Evolutionary conservation across 2,113 vertebrate genomes (phyloP).

Genomic region (Carassius gibelio): DNA sequence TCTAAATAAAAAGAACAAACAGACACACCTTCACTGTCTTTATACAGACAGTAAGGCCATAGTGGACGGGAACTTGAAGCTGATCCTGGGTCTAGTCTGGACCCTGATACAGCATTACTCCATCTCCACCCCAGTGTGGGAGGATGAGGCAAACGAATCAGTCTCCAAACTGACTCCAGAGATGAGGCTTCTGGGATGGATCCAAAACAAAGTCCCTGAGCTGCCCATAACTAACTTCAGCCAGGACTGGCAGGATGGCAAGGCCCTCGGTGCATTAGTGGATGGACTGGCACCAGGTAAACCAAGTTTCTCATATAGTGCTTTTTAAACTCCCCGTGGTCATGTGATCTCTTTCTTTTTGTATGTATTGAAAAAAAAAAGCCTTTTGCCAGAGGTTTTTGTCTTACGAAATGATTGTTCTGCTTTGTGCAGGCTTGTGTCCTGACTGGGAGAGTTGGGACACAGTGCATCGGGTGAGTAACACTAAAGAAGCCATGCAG

Average conservation of each 20-base stretch:
- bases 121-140: constrained; percentile 90
- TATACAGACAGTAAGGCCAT: constrained; percentile 91
- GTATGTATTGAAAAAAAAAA: neutral
- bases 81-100: constrained; percentile 93
- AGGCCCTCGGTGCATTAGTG: constrained; percentile 88
- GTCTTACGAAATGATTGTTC: neutral
- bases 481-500: constrained; percentile 93
- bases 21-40: constrained; percentile 14
- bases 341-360: neutral
- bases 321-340: neutral
- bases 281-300: constrained; percentile 90
- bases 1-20: neutral
- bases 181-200: constrained; percentile 92
- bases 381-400: neutral
- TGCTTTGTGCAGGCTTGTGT: constrained; percentile 80
- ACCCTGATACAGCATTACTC: constrained; percentile 95
- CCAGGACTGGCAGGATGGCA: constrained; percentile 90
- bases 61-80: constrained; percentile 92
- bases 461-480: constrained; percentile 82
- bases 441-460: constrained; percentile 97
- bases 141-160: constrained; percentile 86
- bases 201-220: constrained; percentile 93
- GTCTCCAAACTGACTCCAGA: constrained; percentile 90
- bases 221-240: constrained; percentile 92
- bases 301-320: neutral